phyloP scores from a whole-genome alignment of 1,140 invertebrate genomes.

The Lerema accius region DNA sequence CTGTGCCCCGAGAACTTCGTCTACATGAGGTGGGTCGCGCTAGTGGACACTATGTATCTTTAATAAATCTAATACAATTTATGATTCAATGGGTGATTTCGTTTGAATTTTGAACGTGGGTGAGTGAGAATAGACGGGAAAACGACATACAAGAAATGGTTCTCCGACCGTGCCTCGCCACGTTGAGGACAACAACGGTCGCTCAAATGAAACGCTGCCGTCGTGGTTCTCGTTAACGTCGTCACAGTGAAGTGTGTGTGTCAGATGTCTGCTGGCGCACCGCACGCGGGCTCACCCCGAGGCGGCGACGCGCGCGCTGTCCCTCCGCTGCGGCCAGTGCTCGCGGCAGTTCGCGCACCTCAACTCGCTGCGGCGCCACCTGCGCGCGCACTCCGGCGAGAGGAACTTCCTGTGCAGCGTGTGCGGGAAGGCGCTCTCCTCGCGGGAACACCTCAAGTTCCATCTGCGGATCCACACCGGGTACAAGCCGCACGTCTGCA shows the following conservation, averaged over 20 bases:
- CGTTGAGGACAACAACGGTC: too few species aligned
- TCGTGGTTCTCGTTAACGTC: too few species aligned
- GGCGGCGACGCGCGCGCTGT: slow-evolving; percentile 52
- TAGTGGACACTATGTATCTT: too few species aligned
- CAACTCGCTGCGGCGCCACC: slow-evolving; percentile 84
- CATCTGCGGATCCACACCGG: slow-evolving; percentile 88
- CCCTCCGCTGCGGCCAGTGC: slow-evolving; percentile 78
- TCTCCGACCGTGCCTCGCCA: too few species aligned
- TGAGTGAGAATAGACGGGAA: too few species aligned
- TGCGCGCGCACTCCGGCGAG: slow-evolving; percentile 84
- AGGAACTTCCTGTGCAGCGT: slow-evolving; percentile 86
- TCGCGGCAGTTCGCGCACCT: slow-evolving; percentile 78
- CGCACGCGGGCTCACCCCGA: slow-evolving; percentile 69
- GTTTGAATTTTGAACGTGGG: too few species aligned
- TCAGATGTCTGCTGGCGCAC: slow-evolving; percentile 67
- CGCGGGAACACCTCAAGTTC: slow-evolving; percentile 87
- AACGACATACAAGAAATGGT: too few species aligned
- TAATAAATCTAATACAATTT: too few species aligned
- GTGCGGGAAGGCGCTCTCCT: slow-evolving; percentile 91
- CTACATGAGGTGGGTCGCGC: slow-evolving; percentile 79
- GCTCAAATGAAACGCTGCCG: too few species aligned
- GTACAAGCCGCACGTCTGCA: slow-evolving; percentile 88
- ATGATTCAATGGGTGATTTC: too few species aligned
- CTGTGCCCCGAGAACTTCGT: slow-evolving; percentile 73
- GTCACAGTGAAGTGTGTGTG: slow-evolving; percentile 15